phyloP scores from a whole-genome alignment of 2,888 invertebrate species.

The Melinopterus prodromus region DNA sequence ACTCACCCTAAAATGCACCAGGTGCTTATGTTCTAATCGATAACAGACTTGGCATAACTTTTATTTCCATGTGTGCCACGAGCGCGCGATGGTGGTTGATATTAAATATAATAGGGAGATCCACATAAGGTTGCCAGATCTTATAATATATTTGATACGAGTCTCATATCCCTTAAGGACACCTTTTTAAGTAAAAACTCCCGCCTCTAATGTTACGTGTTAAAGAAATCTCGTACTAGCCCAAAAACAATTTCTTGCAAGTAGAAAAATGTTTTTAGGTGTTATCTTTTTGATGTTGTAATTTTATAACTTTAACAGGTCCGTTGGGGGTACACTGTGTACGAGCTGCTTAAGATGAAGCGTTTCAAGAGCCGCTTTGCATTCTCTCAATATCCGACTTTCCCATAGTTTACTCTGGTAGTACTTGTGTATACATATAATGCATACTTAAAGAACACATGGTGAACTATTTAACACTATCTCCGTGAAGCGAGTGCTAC shows the following conservation, averaged over 20 bases:
- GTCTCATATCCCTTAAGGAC: no score
- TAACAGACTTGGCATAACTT: neutral
- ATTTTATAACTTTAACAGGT: no score
- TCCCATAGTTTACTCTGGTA: neutral
- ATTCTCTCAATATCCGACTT: neutral
- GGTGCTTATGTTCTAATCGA: neutral
- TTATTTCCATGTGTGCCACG: neutral
- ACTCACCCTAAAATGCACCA: neutral
- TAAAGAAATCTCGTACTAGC: no score
- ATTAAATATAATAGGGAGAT: neutral
- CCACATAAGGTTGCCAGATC: neutral
- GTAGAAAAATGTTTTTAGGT: no score
- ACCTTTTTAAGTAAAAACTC: no score
- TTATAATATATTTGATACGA: no score
- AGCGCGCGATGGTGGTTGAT: neutral
- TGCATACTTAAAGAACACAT: neutral
- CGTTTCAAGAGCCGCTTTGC: neutral
- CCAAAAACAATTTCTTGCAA: no score
- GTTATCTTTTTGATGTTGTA: no score
- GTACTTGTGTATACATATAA: neutral
- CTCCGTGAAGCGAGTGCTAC: neutral
- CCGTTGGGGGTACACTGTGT: neutral
- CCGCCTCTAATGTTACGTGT: no score
- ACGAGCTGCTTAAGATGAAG: neutral
- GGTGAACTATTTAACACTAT: constrained; percentile 4